A percentile compares a stretch with the other conserved stretches of the same genome.
These are phyloP conservation scores for Burhinus oedicnemus DNA, from an alignment of 2,113 vertebrate genomes.

Conservation along the genomic window DNA sequence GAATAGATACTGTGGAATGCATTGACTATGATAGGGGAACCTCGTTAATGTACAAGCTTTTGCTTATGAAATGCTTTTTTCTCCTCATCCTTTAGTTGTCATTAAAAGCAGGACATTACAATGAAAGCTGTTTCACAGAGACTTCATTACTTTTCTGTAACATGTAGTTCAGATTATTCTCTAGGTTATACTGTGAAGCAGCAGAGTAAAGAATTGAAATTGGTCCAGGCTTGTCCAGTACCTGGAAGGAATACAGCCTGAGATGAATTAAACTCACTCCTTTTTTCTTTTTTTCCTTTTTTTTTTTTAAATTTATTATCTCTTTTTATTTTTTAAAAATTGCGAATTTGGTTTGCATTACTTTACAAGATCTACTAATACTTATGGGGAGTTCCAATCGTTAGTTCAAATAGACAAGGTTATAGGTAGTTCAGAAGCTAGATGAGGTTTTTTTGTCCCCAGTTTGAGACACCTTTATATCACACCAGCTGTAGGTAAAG, in stretches of 20 bases:
- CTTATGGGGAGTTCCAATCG: not conserved
- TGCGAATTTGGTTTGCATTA: not conserved
- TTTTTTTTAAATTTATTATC: not conserved
- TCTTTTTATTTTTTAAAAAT: not conserved
- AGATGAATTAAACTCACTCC: not conserved
- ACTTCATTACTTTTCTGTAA: not conserved
- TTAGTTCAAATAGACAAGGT: not conserved
- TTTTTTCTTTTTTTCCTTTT: not conserved
- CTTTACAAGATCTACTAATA: not conserved
- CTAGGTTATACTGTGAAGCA: not conserved
- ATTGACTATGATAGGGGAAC: not conserved
- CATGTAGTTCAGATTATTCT: not conserved
- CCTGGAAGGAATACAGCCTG: not conserved
- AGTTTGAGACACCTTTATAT: not conserved
- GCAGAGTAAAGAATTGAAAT: not conserved
- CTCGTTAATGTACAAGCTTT: not conserved
- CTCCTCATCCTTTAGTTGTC: not conserved
- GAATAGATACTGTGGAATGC: not conserved
- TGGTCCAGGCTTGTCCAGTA: not conserved
- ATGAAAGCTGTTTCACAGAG: not conserved
- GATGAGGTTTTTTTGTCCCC: not conserved
- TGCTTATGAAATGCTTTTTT: not conserved
- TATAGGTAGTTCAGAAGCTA: not conserved
- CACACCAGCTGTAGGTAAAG: conserved; percentile 23
- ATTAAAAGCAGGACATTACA: not conserved